These are phyloP conservation scores for Yponomeuta evonymella DNA, from an alignment of 2,888 invertebrate species.

Conservation along the genomic window DNA sequence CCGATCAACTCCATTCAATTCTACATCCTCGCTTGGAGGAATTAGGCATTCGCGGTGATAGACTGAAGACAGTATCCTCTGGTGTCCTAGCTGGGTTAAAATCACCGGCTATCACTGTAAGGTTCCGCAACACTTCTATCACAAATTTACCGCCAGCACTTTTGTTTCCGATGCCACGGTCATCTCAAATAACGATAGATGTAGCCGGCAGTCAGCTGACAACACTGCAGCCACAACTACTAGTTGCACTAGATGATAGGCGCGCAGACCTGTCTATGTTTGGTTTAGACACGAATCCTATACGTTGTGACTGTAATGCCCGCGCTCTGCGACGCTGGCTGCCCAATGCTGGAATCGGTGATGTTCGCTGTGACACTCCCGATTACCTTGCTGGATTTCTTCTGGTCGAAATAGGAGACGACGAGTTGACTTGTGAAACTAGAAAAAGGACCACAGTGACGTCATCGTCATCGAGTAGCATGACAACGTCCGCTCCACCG, in stretches of 20 bases:
- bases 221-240: constrained; percentile 84
- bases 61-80: constrained; percentile 86
- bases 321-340: constrained; percentile 88
- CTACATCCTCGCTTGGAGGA: constrained; percentile 86
- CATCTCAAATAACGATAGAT: constrained; percentile 86
- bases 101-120: constrained; percentile 81
- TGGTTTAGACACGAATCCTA: constrained; percentile 87
- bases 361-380: constrained; percentile 81
- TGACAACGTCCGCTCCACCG: constrained; percentile 63
- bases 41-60: constrained; percentile 83
- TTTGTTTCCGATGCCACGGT: constrained; percentile 91
- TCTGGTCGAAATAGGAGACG: constrained; percentile 85
- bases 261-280: constrained; percentile 83
- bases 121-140: constrained; percentile 87
- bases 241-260: constrained; percentile 88
- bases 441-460: constrained; percentile 70
- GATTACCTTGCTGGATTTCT: constrained; percentile 81
- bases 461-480: constrained; percentile 52
- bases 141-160: constrained; percentile 86
- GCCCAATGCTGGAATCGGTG: constrained; percentile 78
- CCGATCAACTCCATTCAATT: constrained; percentile 86
- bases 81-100: constrained; percentile 90
- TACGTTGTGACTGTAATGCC: constrained; percentile 90
- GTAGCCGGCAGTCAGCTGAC: constrained; percentile 86
- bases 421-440: constrained; percentile 87